Percentiles rank a stretch among this genome's conserved stretches.
Conservation (phyloP, 2,888 invertebrate genomes). For the Atrina japonica region DNA sequence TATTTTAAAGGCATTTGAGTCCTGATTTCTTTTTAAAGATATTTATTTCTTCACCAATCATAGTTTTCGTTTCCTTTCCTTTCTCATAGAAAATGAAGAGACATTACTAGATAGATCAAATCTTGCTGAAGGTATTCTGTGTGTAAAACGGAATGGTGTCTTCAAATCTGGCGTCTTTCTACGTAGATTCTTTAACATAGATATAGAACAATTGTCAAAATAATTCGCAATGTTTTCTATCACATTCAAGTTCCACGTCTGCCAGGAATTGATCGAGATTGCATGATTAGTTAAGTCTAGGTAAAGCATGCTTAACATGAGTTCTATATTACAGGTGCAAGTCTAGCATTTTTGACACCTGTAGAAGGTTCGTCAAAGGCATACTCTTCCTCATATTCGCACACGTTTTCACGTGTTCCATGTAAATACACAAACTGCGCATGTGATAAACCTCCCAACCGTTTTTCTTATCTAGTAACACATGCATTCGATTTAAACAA, state of each 20-base stretch:
- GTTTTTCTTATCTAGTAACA: no score
- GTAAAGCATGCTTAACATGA: slow-evolving; percentile 15
- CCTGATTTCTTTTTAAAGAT: no score
- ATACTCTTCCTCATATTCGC: no score
- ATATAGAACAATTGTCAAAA: background rate
- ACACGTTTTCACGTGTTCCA: no score
- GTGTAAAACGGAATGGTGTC: background rate
- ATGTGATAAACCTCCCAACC: no score
- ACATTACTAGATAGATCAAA: slow-evolving; percentile 7
- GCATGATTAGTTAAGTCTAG: no score
- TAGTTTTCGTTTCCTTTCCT: no score
- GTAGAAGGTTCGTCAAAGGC: slow-evolving; percentile 39
- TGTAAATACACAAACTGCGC: background rate
- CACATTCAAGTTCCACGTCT: background rate
- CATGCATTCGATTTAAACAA: no score
- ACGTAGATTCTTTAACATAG: background rate
- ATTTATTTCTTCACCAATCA: no score
- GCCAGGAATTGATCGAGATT: no score
- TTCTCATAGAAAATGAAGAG: slow-evolving; percentile 1
- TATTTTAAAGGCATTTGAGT: no score
- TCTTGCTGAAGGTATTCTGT: slow-evolving; percentile 10
- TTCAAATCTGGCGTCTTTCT: no score
- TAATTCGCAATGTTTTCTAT: background rate
- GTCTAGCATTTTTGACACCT: slow-evolving; percentile 30
- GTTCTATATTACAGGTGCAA: slow-evolving; percentile 18